Conservation (phyloP, 2,797 vertebrate species). For the Buphagus erythrorhynchus region DNA sequence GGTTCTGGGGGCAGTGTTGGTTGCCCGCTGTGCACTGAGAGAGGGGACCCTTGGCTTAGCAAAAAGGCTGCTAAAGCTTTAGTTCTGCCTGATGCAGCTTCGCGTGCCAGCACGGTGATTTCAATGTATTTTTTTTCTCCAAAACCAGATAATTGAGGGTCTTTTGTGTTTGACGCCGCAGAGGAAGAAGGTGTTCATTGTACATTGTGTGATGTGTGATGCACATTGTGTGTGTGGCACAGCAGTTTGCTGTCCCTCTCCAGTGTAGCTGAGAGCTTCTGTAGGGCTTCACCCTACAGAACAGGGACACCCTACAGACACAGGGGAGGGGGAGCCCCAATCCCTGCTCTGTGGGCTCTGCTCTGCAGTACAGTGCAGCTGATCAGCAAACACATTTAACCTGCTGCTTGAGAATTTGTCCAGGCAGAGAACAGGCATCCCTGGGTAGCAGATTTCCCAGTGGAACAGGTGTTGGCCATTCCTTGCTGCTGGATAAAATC, state of each 20-base stretch:
- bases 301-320: neutral
- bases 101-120: neutral
- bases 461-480: neutral
- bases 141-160: neutral
- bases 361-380: neutral
- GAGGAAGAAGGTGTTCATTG: neutral
- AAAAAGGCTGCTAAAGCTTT: neutral
- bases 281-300: neutral
- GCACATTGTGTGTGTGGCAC: too few species aligned
- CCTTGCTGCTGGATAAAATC: neutral
- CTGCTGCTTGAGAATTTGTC: neutral
- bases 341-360: neutral
- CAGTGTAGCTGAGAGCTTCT: neutral
- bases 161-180: neutral
- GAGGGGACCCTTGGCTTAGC: neutral
- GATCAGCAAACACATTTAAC: neutral
- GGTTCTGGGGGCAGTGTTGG: neutral
- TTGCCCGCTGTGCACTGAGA: neutral
- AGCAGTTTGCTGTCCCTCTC: neutral
- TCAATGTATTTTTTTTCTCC: neutral
- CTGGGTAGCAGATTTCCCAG: neutral
- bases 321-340: accelerated
- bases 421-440: neutral
- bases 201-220: neutral
- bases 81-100: neutral